Evolutionary conservation across 2,888 invertebrate genomes (phyloP).

Genomic region (Cryptocephalus moraei): DNA sequence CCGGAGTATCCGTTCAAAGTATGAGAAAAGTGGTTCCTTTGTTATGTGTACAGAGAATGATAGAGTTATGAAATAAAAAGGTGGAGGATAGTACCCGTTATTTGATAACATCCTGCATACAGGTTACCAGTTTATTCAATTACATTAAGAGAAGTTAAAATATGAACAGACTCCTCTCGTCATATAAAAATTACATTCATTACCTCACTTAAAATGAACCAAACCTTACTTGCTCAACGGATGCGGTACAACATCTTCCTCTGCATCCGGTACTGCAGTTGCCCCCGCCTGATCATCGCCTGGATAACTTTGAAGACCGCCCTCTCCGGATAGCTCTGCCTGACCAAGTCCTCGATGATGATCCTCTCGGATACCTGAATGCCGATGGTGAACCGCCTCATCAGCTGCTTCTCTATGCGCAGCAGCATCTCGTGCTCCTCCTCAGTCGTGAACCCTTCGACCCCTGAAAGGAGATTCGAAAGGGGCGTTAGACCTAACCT

Average conservation of each 20-base stretch:
- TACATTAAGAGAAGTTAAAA: neutral
- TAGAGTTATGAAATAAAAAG: too few species aligned
- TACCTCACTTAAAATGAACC: too few species aligned
- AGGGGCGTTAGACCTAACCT: too few species aligned
- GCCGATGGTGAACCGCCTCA: conserved; percentile 89
- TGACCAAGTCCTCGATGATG: conserved; percentile 78
- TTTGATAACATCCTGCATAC: too few species aligned
- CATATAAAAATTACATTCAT: neutral
- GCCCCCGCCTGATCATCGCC: conserved; percentile 90
- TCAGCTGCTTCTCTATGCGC: conserved; percentile 89
- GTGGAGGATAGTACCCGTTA: too few species aligned
- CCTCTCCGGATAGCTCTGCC: conserved; percentile 79
- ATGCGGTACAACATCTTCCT: conserved; percentile 93
- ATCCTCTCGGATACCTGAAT: conserved; percentile 92
- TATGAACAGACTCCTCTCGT: neutral
- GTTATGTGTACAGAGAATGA: neutral
- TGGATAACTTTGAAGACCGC: conserved; percentile 85
- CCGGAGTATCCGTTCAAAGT: conserved; percentile 57
- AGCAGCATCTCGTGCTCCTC: conserved; percentile 86
- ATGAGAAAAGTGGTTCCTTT: neutral
- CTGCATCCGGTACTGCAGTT: conserved; percentile 92
- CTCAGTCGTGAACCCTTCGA: conserved; percentile 95
- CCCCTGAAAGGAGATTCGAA: conserved; percentile 50
- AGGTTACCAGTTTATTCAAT: neutral
- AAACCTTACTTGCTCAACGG: conserved; percentile 43